A percentile compares a stretch with the other conserved stretches of the same genome.
Evolutionary conservation across 2,888 invertebrate genomes (phyloP).

Genomic region (Norana najaformis): DNA sequence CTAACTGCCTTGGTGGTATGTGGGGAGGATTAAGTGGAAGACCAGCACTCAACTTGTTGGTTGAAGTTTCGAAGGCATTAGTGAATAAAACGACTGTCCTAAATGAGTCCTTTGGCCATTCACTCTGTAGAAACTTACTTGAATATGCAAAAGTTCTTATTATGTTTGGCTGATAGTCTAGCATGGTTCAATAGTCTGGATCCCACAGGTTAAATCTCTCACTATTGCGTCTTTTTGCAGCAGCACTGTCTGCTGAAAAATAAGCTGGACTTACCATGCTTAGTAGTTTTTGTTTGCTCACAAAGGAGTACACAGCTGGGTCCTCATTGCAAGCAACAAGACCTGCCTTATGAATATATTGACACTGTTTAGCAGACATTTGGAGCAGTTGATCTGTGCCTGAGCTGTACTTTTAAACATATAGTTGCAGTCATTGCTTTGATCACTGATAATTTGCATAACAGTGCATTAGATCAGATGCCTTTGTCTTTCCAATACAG

Average conservation of each 20-base stretch:
- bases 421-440: not conserved
- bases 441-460: not conserved
- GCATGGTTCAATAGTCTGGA: not conserved
- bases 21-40: not conserved
- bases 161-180: not conserved
- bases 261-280: not conserved
- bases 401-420: not conserved
- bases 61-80: too few species aligned
- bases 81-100: not conserved
- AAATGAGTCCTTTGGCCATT: not conserved
- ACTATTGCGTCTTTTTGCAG: not conserved
- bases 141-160: not conserved
- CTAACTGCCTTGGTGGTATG: not conserved
- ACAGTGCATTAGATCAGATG: not conserved
- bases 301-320: not conserved
- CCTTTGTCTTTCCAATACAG: constrained; percentile 65
- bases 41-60: not conserved
- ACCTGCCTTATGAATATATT: not conserved
- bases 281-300: not conserved
- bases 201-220: not conserved
- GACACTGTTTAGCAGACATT: not conserved
- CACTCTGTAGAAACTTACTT: not conserved
- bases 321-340: not conserved
- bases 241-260: constrained; percentile 13
- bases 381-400: not conserved